Percentiles rank a stretch among this genome's conserved stretches.
phyloP scores from a whole-genome alignment of 2,113 vertebrate species.

The Chloropsis hardwickii region DNA sequence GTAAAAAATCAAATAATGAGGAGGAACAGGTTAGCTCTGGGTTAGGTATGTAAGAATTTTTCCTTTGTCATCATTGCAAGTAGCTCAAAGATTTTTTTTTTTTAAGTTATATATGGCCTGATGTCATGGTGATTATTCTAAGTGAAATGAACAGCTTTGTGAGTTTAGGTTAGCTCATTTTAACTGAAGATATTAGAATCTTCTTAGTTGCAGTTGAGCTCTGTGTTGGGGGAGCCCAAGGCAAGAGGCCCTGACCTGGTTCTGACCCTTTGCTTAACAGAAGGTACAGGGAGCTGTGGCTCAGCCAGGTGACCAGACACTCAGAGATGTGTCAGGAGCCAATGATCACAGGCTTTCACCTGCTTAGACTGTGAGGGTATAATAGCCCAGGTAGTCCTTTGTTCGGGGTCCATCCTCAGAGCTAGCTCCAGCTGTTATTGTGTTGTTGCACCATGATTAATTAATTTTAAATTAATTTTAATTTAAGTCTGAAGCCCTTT shows the following conservation, averaged over 20 bases:
- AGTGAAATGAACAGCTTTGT: background rate
- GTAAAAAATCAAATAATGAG: background rate
- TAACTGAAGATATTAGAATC: background rate
- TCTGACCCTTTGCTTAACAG: background rate
- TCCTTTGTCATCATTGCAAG: background rate
- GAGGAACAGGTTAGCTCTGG: background rate
- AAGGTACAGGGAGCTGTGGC: background rate
- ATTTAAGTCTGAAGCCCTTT: too few species aligned
- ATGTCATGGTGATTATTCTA: background rate
- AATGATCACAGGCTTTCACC: too few species aligned
- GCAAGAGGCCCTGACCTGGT: background rate
- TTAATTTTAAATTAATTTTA: too few species aligned
- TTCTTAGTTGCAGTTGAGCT: background rate
- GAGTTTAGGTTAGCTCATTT: background rate
- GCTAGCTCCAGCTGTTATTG: background rate
- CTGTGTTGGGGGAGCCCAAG: background rate
- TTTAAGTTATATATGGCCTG: background rate
- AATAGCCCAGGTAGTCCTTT: background rate
- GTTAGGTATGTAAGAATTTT: background rate
- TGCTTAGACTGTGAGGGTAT: too few species aligned
- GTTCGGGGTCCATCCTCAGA: background rate
- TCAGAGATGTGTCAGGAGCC: background rate
- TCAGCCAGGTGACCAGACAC: too few species aligned
- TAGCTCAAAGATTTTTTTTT: background rate
- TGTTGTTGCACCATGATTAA: background rate